Evolutionary conservation across 2,888 invertebrate species (phyloP).

Genomic region (Spatulosminthurus flaviceps): DNA sequence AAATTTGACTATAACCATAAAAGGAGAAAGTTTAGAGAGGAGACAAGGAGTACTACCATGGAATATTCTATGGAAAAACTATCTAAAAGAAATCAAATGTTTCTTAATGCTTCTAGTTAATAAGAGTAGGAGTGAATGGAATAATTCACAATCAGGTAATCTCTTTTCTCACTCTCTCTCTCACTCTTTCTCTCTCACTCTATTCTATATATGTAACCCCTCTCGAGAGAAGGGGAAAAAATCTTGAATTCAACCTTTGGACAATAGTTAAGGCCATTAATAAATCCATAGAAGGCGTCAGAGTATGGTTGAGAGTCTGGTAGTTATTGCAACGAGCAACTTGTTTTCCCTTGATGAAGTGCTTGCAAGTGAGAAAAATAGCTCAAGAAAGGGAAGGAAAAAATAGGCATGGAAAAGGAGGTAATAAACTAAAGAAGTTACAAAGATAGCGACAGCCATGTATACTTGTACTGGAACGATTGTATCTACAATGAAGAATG

Average conservation of each 20-base stretch:
- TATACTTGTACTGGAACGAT: constrained; percentile 27
- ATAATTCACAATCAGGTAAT: neutral
- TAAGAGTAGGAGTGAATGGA: too few species aligned
- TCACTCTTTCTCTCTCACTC: too few species aligned
- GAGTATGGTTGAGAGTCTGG: neutral
- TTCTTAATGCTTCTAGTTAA: neutral
- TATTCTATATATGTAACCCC: too few species aligned
- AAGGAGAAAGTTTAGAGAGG: neutral
- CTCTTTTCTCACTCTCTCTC: too few species aligned
- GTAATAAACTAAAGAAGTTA: constrained; percentile 45
- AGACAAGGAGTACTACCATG: neutral
- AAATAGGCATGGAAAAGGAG: constrained; percentile 38
- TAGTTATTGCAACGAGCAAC: neutral
- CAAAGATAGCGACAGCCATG: constrained; percentile 44
- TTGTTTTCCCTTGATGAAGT: neutral
- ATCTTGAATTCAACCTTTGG: neutral
- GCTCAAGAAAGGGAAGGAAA: constrained; percentile 22
- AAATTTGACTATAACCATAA: constrained; percentile 3
- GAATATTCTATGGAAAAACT: too few species aligned
- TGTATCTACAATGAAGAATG: constrained; percentile 45
- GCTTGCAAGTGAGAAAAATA: neutral
- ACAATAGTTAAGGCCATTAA: constrained; percentile 9
- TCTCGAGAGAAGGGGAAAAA: too few species aligned
- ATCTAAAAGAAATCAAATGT: constrained; percentile 1
- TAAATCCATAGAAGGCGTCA: neutral